phyloP scores from a whole-genome alignment of 2,113 vertebrate genomes.

The Rutilus rutilus region DNA sequence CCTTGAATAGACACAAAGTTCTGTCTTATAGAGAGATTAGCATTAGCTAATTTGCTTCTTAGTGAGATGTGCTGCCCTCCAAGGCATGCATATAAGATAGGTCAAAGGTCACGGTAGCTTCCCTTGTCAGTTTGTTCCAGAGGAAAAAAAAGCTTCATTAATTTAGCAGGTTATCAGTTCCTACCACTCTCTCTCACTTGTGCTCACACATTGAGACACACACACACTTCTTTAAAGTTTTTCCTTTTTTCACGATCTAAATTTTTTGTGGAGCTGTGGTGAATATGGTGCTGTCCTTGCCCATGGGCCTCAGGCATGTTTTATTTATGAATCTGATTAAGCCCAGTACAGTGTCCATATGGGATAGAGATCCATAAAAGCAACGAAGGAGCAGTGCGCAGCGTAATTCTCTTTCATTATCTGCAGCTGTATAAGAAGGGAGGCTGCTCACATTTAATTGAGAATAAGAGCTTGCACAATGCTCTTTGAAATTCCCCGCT shows the following conservation, averaged over 20 bases:
- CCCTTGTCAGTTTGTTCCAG: constrained; percentile 27
- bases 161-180: constrained; percentile 41
- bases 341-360: constrained; percentile 59
- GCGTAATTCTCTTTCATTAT: constrained; percentile 62
- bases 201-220: neutral
- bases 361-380: constrained; percentile 64
- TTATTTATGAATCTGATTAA: constrained; percentile 77
- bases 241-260: neutral
- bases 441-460: constrained; percentile 61
- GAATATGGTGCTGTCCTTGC: constrained; percentile 56
- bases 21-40: constrained; percentile 28
- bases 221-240: neutral
- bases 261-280: constrained; percentile 38
- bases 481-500: constrained; percentile 51
- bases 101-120: constrained; percentile 35
- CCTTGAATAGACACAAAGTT: constrained; percentile 23
- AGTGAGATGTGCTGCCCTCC: neutral
- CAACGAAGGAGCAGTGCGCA: constrained; percentile 53
- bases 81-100: constrained; percentile 28
- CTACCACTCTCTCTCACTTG: neutral
- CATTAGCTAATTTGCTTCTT: constrained; percentile 25
- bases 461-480: constrained; percentile 60
- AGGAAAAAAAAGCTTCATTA: constrained; percentile 41
- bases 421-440: constrained; percentile 45
- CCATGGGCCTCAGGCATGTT: constrained; percentile 62